These are phyloP conservation scores for Lepisosteus osseus DNA, from an alignment of 2,113 vertebrate genomes.

Conservation along the genomic window DNA sequence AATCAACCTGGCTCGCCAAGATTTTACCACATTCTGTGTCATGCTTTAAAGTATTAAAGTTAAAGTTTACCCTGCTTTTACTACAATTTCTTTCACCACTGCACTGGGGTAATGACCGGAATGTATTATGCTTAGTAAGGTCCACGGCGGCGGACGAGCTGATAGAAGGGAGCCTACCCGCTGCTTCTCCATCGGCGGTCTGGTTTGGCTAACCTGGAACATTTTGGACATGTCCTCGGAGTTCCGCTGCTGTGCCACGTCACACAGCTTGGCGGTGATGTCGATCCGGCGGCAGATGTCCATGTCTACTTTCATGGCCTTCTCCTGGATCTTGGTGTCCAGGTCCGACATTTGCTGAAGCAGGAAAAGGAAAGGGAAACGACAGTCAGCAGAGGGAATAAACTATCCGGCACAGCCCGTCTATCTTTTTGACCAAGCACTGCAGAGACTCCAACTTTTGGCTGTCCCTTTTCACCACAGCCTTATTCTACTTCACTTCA, in stretches of 20 bases:
- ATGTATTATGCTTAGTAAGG: no score
- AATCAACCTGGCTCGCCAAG: no score
- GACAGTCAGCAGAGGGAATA: background rate
- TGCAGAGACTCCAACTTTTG: no score
- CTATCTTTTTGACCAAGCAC: no score
- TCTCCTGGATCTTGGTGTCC: slow-evolving; percentile 97
- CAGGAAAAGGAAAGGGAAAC: slow-evolving; percentile 44
- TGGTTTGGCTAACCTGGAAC: slow-evolving; percentile 80
- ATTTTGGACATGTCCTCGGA: slow-evolving; percentile 97
- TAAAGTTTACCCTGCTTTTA: no score
- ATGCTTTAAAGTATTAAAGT: no score
- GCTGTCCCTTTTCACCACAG: no score
- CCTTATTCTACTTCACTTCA: no score
- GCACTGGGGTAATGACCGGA: no score
- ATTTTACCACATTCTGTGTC: no score
- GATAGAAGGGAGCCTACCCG: slow-evolving; percentile 18
- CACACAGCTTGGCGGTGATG: slow-evolving; percentile 98
- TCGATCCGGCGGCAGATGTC: slow-evolving; percentile 98
- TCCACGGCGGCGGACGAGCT: background rate
- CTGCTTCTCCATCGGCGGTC: slow-evolving; percentile 52
- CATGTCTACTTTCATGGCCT: slow-evolving; percentile 98
- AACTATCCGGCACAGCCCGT: no score
- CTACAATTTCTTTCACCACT: no score
- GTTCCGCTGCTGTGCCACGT: slow-evolving; percentile 97
- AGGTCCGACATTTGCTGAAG: slow-evolving; percentile 96